Evolutionary conservation across 2,113 vertebrate species (phyloP).

Genomic region (Brachyhypopomus gauderio): DNA sequence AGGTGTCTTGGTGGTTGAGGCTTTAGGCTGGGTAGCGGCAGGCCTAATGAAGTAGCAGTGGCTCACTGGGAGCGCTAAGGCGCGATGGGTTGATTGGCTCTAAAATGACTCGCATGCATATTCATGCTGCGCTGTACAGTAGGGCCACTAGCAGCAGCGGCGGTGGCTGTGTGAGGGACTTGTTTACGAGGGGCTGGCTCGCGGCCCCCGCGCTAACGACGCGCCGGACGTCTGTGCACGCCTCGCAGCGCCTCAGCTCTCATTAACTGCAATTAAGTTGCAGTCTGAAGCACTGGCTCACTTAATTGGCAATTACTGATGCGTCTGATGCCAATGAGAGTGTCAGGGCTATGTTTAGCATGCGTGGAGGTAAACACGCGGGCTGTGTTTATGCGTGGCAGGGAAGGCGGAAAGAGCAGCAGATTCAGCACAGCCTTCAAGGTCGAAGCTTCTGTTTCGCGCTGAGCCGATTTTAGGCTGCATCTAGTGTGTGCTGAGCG

Average conservation of each 20-base stretch:
- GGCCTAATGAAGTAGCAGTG: constrained; percentile 32
- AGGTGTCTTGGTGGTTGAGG: constrained; percentile 24
- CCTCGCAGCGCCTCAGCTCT: constrained; percentile 64
- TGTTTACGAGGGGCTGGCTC: constrained; percentile 40
- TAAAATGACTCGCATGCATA: constrained; percentile 63
- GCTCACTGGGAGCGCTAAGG: constrained; percentile 30
- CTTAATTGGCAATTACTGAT: constrained; percentile 77
- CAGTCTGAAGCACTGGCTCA: constrained; percentile 69
- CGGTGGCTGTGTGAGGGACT: constrained; percentile 35
- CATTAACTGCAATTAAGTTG: constrained; percentile 77
- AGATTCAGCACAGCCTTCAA: constrained; percentile 10
- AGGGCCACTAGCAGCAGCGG: constrained; percentile 3
- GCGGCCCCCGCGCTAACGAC: constrained; percentile 13
- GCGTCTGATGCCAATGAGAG: constrained; percentile 69
- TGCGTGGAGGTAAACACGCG: constrained; percentile 63
- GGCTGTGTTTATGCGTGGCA: constrained; percentile 57
- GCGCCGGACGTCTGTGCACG: constrained; percentile 59
- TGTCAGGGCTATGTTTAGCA: constrained; percentile 70
- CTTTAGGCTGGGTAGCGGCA: background rate
- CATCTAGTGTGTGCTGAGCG: background rate
- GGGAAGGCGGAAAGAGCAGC: constrained; percentile 30
- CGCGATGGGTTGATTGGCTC: constrained; percentile 24
- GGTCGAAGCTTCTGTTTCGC: constrained; percentile 21
- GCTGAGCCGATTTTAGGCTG: no score
- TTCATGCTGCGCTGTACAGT: constrained; percentile 64